Evolutionary conservation across 2,888 invertebrate species (phyloP).

Genomic region (Pogonocherus hispidulus): DNA sequence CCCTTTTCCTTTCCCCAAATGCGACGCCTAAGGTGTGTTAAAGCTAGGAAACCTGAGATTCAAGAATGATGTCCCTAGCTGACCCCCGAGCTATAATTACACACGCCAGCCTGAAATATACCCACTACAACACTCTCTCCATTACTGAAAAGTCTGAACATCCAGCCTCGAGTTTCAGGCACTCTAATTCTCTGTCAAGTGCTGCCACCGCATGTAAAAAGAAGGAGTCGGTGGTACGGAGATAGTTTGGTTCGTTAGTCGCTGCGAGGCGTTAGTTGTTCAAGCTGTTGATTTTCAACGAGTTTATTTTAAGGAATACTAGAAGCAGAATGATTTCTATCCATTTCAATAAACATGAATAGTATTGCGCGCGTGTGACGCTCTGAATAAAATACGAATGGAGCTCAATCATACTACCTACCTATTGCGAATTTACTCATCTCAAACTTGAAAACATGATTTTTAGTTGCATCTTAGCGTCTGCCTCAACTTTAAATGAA

Average conservation of each 20-base stretch:
- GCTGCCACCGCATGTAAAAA: constrained; percentile 1
- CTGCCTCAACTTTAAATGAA: no score
- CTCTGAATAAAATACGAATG: no score
- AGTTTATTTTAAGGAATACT: neutral
- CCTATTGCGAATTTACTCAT: no score
- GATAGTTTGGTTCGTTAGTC: constrained; percentile 20
- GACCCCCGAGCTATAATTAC: constrained; percentile 25
- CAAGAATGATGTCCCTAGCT: constrained; percentile 19
- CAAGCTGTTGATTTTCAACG: neutral
- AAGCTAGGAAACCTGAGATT: constrained; percentile 17
- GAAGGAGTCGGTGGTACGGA: neutral
- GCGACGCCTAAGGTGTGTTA: constrained; percentile 2
- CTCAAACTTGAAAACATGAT: no score
- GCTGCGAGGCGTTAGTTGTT: constrained; percentile 21
- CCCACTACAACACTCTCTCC: constrained; percentile 17
- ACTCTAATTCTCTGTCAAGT: neutral
- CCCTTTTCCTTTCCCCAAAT: neutral
- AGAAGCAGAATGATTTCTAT: neutral
- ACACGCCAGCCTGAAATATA: constrained; percentile 19
- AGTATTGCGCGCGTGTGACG: neutral
- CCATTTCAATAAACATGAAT: neutral
- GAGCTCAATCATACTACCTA: no score
- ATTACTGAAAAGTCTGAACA: constrained; percentile 12
- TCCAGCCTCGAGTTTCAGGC: constrained; percentile 8
- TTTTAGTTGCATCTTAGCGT: no score